phyloP scores from a whole-genome alignment of 2,888 invertebrate genomes.

The Helleia helle region DNA sequence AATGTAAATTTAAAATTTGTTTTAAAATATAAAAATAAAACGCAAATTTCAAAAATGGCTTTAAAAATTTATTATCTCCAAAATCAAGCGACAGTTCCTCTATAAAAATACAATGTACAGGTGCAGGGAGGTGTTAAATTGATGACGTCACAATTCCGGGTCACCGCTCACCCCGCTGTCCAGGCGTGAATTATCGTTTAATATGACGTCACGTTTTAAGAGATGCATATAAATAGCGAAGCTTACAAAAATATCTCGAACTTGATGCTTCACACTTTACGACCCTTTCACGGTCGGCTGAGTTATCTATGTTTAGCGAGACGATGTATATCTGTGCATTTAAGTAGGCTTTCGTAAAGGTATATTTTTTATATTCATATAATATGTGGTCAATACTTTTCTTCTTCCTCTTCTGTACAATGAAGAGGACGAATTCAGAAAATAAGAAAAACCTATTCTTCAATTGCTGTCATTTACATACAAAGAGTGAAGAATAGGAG shows the following conservation, averaged over 20 bases:
- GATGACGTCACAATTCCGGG: conserved; percentile 63
- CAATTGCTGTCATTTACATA: no score
- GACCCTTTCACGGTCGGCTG: background rate
- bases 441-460: no score
- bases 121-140: conserved; percentile 41
- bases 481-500: no score
- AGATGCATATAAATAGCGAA: conserved; percentile 4
- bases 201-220: conserved; percentile 28
- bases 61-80: background rate
- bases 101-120: conserved; percentile 15
- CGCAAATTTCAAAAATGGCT: conserved; percentile 1
- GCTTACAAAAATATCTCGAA: background rate
- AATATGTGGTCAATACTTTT: no score
- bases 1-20: no score
- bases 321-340: background rate
- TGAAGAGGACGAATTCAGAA: no score
- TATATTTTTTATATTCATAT: no score
- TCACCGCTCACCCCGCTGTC: conserved; percentile 39
- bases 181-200: conserved; percentile 37
- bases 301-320: background rate
- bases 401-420: no score
- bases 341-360: no score
- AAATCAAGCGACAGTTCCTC: conserved; percentile 3
- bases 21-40: no score
- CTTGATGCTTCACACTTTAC: background rate